Base-by-base conservation (phyloP, 37 sponge, comb jelly and placozoan genomes). In the Hormiphora californensis region DNA sequence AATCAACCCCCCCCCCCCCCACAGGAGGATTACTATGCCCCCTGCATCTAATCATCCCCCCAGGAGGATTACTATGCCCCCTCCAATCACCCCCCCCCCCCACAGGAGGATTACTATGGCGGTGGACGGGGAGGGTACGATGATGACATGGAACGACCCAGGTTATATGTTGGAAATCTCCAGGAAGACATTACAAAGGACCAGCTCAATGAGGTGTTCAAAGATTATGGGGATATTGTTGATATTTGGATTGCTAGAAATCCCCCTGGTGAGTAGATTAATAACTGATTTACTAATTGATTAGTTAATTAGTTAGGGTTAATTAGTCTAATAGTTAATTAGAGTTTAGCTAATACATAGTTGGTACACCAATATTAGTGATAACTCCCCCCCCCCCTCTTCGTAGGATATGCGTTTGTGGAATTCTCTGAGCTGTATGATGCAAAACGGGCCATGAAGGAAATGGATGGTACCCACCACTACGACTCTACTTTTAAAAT, bases 401-500 rank as follows among this genome's bases (percentile, higher is more conserved):
- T 21, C 7, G 1, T 46, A 73, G 81, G 44, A 25, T 73, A 73
- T 33, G 81, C 81, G 9, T 73, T 73, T 73, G 81, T 73, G 19
- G 81, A 73, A 46, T 32, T 73, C 36, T 73, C 81, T 21, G 81
- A 73, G 46, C 5, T 73, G 44, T 73, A 73, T 30, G 81, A 73
- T 36, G 81, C 81, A 2, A 73, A 73, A 46, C 12, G 81, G 5
- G 81, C 81, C 0, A 32, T 27, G 23, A 73, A 43, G 22, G 81
- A 73, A n/a, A 22, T 73, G 41, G 81, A 73, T 30, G 81, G 81
- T 0, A 19, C 41, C 3, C 40, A 27, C 21, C 81, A 73, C 46
- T 15, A 15, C 43, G 81, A 41, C 23, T 39, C 44, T 40, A 73
- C 41, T 1, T 33, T 73, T 28, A 73, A 73, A 17, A 73, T 73